Evolutionary conservation across 2,113 vertebrate species (phyloP).

Genomic region (Syrrhaptes paradoxus): DNA sequence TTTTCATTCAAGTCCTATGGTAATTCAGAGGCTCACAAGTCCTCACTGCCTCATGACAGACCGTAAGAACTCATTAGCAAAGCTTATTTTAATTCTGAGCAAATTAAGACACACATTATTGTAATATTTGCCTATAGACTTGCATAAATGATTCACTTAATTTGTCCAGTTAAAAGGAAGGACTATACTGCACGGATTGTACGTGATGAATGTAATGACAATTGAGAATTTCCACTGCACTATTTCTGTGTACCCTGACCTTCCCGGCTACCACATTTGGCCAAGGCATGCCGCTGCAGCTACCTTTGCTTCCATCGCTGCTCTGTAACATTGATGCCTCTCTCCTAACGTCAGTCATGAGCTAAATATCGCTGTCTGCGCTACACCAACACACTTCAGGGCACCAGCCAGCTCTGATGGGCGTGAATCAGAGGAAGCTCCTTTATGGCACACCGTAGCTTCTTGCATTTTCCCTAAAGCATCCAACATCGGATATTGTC

Average conservation of each 20-base stretch:
- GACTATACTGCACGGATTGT: neutral
- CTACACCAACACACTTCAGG: accelerated
- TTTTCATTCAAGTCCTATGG: neutral
- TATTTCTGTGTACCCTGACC: neutral
- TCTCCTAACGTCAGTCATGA: neutral
- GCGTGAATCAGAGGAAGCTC: neutral
- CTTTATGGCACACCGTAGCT: neutral
- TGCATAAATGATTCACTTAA: neutral
- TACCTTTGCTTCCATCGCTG: neutral
- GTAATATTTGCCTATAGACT: constrained; percentile 1
- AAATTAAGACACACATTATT: neutral
- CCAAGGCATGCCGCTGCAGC: neutral
- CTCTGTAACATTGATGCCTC: neutral
- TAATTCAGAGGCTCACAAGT: neutral
- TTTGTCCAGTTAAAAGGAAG: neutral
- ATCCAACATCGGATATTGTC: neutral
- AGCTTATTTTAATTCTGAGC: constrained; percentile 24
- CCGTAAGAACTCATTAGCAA: neutral
- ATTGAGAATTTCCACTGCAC: neutral
- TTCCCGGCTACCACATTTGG: neutral
- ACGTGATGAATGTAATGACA: neutral
- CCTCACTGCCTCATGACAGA: neutral
- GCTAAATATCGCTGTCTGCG: neutral
- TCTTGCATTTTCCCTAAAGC: neutral
- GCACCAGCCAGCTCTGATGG: neutral